These are phyloP conservation scores for Agelaius tricolor DNA, from an alignment of 2,113 vertebrate genomes.

Conservation along the genomic window DNA sequence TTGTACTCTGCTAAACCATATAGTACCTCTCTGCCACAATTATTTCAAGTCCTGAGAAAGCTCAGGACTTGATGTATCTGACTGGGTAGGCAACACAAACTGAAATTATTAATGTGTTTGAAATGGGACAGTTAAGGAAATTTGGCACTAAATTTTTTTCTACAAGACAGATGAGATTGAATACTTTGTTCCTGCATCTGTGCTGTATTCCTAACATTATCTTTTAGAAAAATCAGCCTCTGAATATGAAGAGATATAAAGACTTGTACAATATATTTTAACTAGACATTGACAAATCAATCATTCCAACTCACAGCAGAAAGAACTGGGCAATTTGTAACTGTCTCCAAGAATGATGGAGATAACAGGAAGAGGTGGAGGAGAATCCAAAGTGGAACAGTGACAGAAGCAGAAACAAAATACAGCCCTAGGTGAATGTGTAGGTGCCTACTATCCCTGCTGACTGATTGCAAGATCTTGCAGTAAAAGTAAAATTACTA, in stretches of 20 bases:
- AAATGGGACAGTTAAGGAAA: neutral
- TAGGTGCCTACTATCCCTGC: neutral
- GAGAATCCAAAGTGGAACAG: neutral
- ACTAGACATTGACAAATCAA: constrained; percentile 30
- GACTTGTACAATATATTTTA: constrained; percentile 2
- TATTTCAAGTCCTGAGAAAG: neutral
- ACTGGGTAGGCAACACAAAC: neutral
- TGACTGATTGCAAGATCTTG: neutral
- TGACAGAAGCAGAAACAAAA: neutral
- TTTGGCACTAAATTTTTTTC: neutral
- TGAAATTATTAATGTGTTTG: neutral
- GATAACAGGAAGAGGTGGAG: neutral
- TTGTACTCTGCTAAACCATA: neutral
- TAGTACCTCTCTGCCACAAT: neutral
- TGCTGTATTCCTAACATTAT: neutral
- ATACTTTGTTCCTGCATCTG: neutral
- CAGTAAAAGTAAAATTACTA: neutral
- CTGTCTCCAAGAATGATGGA: constrained; percentile 33
- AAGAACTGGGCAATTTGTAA: constrained; percentile 16
- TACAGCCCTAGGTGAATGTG: neutral
- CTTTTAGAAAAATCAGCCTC: neutral
- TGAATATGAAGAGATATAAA: neutral
- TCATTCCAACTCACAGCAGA: neutral
- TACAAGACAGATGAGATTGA: neutral
- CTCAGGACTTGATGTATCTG: neutral